phyloP scores from a whole-genome alignment of 2,113 vertebrate genomes.

The Uria lomvia region DNA sequence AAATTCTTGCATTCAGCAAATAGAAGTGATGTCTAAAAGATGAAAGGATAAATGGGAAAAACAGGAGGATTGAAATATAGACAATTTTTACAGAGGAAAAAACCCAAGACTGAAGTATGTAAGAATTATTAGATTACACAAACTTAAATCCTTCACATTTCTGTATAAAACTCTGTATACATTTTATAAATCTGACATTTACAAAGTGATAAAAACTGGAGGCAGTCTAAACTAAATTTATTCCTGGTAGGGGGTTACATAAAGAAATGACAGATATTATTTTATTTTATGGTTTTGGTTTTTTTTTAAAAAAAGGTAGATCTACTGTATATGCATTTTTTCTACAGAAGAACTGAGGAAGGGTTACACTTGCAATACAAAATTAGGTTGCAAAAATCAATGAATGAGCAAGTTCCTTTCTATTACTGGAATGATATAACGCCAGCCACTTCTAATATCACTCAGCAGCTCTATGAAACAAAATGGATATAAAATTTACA shows the following conservation, averaged over 20 bases:
- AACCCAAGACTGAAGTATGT: neutral
- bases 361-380: neutral
- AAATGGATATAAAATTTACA: neutral
- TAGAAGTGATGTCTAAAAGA: neutral
- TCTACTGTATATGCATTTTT: neutral
- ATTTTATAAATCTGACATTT: slow-evolving; percentile 42
- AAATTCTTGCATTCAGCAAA: neutral
- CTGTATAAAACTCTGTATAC: neutral
- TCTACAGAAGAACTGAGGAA: neutral
- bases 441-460: neutral
- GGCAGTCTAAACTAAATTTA: neutral
- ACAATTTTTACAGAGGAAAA: neutral
- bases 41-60: neutral
- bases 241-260: neutral
- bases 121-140: neutral
- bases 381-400: neutral
- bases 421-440: neutral
- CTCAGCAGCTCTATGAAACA: neutral
- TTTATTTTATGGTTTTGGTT: neutral
- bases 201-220: neutral
- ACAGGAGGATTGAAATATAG: neutral
- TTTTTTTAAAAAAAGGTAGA: neutral
- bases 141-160: neutral
- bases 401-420: neutral
- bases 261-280: neutral